These are phyloP conservation scores for Oscheius sp. DNA, from an alignment of 2,888 invertebrate genomes.

Conservation along the genomic window DNA sequence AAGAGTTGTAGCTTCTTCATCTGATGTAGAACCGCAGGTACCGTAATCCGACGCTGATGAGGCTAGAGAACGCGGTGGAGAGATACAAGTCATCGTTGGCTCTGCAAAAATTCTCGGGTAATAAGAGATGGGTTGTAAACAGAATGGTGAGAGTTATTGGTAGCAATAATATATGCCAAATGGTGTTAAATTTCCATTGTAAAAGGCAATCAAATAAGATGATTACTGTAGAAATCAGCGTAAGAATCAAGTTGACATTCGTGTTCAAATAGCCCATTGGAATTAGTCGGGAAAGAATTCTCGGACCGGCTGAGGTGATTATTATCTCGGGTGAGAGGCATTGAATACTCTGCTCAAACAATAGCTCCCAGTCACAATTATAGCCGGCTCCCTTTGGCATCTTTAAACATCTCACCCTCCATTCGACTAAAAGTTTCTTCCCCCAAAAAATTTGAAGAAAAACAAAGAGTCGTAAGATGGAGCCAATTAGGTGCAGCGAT, in stretches of 20 bases:
- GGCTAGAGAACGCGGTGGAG: slow-evolving; percentile 1
- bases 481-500: slow-evolving; percentile 14
- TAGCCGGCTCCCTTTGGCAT: slow-evolving; percentile 8
- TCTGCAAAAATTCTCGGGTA: background rate
- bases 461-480: slow-evolving; percentile 4
- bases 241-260: background rate
- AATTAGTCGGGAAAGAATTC: background rate
- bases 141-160: slow-evolving; percentile 2
- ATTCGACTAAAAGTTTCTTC: background rate
- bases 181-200: too few species aligned
- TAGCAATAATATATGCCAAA: background rate
- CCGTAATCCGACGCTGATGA: slow-evolving; percentile 22
- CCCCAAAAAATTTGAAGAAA: background rate
- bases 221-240: background rate
- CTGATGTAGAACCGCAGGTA: slow-evolving; percentile 15
- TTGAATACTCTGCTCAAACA: background rate
- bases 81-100: background rate
- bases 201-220: background rate
- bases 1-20: background rate
- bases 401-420: background rate
- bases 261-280: too few species aligned
- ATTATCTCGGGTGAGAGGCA: slow-evolving; percentile 13
- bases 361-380: background rate
- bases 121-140: background rate
- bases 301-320: background rate